Base-by-base conservation (phyloP, 37 sponge, comb jelly and placozoan genomes). In the Bolinopsis microptera region DNA sequence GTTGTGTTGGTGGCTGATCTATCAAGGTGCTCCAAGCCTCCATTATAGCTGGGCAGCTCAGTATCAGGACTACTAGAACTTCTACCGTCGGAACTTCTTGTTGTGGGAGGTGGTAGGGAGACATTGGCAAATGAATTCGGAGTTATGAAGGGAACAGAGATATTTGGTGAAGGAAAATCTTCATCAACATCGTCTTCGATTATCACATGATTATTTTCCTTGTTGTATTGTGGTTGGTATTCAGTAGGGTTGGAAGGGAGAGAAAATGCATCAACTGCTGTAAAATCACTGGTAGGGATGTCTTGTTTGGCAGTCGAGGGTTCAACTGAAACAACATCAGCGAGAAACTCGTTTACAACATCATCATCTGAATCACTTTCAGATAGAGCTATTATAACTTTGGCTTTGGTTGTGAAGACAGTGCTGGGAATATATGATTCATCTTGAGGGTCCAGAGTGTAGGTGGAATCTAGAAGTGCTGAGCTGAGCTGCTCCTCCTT, bases 71-170 rank as follows among this genome's bases (percentile, higher is more conserved):
- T 48, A 48, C 61, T 48, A 13, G 61, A 48, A 48, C 61, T 48
- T 18, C 61, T 18, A 48, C 61, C 61, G 61, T 48, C 61, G 13
- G 9, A 18, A 13, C 13, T 48, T 13, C 61, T 48, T 5, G 5
- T 48, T 18, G 9, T 13, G 61, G 61, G 61, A 48, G 80, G 35
- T 28, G 80, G 32, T 28, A 22, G 32, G 35, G 37, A 77, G 30
- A 70, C 74, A 34, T 32, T 77, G 13, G 35, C 35, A 77, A 77
- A 77, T 18, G 80, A 77, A 36, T 77, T 77, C 2, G 80, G 35
- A 0, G 36, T 8, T 33, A 16, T 32, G 35, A 1, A 3, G 33
- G 80, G 32, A 77, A 1, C 37, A 1, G 37, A 3, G 34, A 33
- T 77, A 0, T 77, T 13, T 16, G 1, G 21, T 35, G 27, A 22